A percentile compares a stretch with the other conserved stretches of the same genome.
Conservation (phyloP, 2,797 vertebrate genomes). For the Heteromormyrus szaboi region DNA sequence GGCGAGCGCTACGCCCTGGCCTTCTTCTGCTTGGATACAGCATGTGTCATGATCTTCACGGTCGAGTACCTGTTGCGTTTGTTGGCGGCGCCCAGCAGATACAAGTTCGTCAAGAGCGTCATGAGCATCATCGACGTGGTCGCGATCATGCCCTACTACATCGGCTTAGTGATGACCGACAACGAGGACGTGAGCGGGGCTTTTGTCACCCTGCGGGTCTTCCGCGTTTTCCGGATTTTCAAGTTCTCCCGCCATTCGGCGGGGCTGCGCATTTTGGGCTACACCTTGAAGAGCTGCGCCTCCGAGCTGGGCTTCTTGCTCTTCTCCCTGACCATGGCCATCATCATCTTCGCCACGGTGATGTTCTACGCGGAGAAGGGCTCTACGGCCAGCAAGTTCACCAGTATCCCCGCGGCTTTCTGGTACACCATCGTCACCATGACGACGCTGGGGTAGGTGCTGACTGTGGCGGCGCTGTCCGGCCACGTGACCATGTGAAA, state of each 20-base stretch:
- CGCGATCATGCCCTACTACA: conserved; percentile 96
- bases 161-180: conserved; percentile 90
- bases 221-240: conserved; percentile 95
- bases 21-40: conserved; percentile 96
- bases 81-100: conserved; percentile 83
- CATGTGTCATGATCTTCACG: conserved; percentile 96
- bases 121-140: conserved; percentile 97
- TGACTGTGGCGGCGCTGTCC: not conserved
- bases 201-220: conserved; percentile 91
- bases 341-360: conserved; percentile 87
- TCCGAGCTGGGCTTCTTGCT: conserved; percentile 85
- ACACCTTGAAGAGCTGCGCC: conserved; percentile 84
- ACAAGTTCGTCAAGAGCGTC: conserved; percentile 83
- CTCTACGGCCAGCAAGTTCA: conserved; percentile 87
- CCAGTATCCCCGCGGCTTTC: conserved; percentile 93
- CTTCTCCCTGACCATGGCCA: conserved; percentile 89
- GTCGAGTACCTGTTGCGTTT: conserved; percentile 89
- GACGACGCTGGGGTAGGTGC: conserved; percentile 93
- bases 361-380: conserved; percentile 92
- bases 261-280: conserved; percentile 88
- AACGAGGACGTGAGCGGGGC: conserved; percentile 96
- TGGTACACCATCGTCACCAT: conserved; percentile 99
- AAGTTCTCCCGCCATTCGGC: conserved; percentile 97
- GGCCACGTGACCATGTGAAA: not conserved
- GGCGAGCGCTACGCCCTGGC: conserved; percentile 86